Conservation (phyloP, 2,113 vertebrate genomes). For the Eurypyga helias region DNA sequence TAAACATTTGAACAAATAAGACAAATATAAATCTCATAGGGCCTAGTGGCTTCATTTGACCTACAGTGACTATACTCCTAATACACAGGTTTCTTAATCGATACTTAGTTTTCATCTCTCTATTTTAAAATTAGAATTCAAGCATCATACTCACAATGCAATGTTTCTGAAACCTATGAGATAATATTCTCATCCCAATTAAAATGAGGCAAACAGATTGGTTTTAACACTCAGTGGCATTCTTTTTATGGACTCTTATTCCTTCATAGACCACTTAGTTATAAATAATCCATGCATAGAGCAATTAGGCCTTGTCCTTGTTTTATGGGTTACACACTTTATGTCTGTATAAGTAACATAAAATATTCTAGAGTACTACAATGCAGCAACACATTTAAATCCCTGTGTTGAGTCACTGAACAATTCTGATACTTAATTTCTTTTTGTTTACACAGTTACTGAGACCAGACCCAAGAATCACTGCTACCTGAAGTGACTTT, state of each 20-base stretch:
- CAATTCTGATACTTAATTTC: neutral
- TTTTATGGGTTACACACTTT: constrained; percentile 32
- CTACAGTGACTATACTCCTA: neutral
- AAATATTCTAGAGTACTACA: constrained; percentile 17
- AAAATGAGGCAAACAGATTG: constrained; percentile 54
- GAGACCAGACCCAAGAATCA: neutral
- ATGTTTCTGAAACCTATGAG: constrained; percentile 4
- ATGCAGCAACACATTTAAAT: constrained; percentile 9
- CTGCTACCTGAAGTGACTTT: neutral
- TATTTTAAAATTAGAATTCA: neutral
- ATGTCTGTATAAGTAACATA: neutral
- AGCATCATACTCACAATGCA: neutral
- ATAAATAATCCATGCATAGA: constrained; percentile 61
- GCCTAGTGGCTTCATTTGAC: neutral
- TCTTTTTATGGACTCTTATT: constrained; percentile 58
- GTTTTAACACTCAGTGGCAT: constrained; percentile 34
- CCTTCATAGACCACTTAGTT: constrained; percentile 35
- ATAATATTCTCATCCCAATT: constrained; percentile 5
- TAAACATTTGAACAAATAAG: neutral
- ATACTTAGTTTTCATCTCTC: neutral
- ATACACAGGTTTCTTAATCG: neutral
- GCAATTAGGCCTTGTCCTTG: constrained; percentile 42
- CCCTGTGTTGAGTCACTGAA: neutral
- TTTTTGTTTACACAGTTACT: neutral
- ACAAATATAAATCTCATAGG: neutral